Conservation (phyloP, 2,888 invertebrate species). For the Mesodorylaimus sp. region DNA sequence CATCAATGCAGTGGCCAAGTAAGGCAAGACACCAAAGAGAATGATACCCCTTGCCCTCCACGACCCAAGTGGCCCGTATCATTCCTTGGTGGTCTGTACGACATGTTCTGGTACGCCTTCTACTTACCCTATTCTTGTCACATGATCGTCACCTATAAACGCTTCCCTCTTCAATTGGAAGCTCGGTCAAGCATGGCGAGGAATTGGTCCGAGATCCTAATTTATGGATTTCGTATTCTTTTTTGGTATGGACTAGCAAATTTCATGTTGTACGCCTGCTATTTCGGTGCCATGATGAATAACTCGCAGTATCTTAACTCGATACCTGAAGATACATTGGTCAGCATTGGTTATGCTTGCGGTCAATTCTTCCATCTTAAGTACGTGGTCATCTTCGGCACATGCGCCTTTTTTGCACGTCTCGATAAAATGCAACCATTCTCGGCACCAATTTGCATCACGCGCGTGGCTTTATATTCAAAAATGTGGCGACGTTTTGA, state of each 20-base stretch:
- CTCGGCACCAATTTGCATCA: slow-evolving; percentile 33
- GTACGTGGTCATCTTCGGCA: slow-evolving; percentile 35
- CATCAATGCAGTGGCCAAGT: no score
- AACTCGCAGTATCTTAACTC: slow-evolving; percentile 11
- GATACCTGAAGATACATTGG: neutral
- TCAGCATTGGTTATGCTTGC: slow-evolving; percentile 19
- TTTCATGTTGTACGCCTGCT: slow-evolving; percentile 31
- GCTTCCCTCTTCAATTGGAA: slow-evolving; percentile 22
- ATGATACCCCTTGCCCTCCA: no score
- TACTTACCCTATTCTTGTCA: slow-evolving; percentile 33
- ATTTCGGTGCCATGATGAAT: slow-evolving; percentile 30
- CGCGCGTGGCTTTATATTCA: slow-evolving; percentile 34
- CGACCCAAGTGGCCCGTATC: no score
- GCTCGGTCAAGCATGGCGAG: slow-evolving; percentile 13
- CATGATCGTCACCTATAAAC: slow-evolving; percentile 30
- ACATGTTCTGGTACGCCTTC: slow-evolving; percentile 32
- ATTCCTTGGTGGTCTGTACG: slow-evolving; percentile 18
- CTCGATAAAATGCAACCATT: slow-evolving; percentile 33
- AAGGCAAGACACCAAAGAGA: no score
- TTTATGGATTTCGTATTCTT: slow-evolving; percentile 22
- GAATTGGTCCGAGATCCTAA: slow-evolving; percentile 15
- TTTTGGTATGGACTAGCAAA: slow-evolving; percentile 32
- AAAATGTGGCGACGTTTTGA: slow-evolving; percentile 37
- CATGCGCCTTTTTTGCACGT: slow-evolving; percentile 30
- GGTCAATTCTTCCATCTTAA: slow-evolving; percentile 37